A percentile compares a stretch with the other conserved stretches of the same genome.
phyloP scores from a whole-genome alignment of 2,797 vertebrate species.

The Trematomus bernacchii region DNA sequence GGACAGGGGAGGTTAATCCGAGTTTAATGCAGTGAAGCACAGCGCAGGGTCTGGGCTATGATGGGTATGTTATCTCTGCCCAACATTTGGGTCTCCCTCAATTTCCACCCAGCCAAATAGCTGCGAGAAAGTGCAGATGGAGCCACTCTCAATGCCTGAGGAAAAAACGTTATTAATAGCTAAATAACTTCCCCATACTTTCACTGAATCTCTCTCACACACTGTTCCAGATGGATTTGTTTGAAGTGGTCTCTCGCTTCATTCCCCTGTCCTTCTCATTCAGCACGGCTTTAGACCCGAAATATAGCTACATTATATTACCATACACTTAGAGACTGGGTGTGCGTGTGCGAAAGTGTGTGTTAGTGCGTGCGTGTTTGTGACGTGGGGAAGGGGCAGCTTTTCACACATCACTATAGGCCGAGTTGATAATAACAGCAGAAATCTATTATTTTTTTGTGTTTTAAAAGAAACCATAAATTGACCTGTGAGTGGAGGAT shows the following conservation, averaged over 20 bases:
- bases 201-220: constrained; percentile 95
- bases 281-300: constrained; percentile 91
- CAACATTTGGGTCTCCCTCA: constrained; percentile 98
- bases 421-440: constrained; percentile 80
- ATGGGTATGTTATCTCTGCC: constrained; percentile 97
- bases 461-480: constrained; percentile 64
- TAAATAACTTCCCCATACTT: constrained; percentile 99
- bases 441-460: constrained; percentile 69
- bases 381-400: constrained; percentile 26
- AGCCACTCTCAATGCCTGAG: constrained; percentile 95
- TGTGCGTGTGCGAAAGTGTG: constrained; percentile 24
- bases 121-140: constrained; percentile 95
- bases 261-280: constrained; percentile 89
- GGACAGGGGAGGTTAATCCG: constrained; percentile 96
- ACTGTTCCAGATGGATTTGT: constrained; percentile 96
- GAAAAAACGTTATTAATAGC: constrained; percentile 99
- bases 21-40: constrained; percentile 96
- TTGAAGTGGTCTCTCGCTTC: constrained; percentile 95
- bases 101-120: constrained; percentile 98
- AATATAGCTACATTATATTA: constrained; percentile 93
- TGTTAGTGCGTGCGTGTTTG: constrained; percentile 24
- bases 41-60: constrained; percentile 93
- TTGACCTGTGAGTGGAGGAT: background rate
- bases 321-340: constrained; percentile 80
- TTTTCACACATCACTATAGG: constrained; percentile 41